A percentile compares a stretch with the other conserved stretches of the same genome.
phyloP scores from a whole-genome alignment of 2,888 invertebrate genomes.

The Agrotis clavis region DNA sequence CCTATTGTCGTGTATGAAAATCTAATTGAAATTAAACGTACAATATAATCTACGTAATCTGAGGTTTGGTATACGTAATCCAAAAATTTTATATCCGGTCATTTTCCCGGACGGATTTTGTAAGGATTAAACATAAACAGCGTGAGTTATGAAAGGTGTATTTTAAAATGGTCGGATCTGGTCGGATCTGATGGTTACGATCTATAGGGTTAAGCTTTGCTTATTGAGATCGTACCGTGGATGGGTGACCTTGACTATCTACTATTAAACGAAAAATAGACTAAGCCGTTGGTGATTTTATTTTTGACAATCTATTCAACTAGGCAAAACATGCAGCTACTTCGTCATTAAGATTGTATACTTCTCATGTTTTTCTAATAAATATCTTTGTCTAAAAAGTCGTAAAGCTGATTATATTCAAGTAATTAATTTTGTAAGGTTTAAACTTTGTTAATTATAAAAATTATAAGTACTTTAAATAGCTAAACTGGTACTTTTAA shows the following conservation, averaged over 20 bases:
- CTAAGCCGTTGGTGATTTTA: too few relatives aligned
- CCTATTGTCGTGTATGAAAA: conserved; percentile 75
- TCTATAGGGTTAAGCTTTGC: background rate
- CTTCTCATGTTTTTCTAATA: too few relatives aligned
- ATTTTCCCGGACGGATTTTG: conserved; percentile 27
- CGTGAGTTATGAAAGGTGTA: conserved; percentile 10
- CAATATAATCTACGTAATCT: conserved; percentile 70
- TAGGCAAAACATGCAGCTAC: too few relatives aligned
- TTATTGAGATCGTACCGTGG: background rate
- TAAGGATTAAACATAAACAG: conserved; percentile 9
- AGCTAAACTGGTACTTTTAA: conserved; percentile 12
- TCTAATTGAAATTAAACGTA: conserved; percentile 77
- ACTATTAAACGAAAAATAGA: background rate
- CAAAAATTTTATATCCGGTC: conserved; percentile 33
- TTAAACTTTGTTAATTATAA: conserved; percentile 16
- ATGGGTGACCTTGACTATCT: background rate
- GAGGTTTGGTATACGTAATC: conserved; percentile 47
- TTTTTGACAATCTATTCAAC: too few relatives aligned
- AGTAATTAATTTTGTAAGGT: conserved; percentile 14
- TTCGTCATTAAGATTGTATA: too few relatives aligned
- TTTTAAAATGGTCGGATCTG: background rate
- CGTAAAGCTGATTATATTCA: too few relatives aligned
- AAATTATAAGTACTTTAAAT: conserved; percentile 1
- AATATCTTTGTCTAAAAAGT: too few relatives aligned
- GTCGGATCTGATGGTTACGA: background rate